These are phyloP conservation scores for Drosophila flavopinicola DNA, from an alignment of 2,888 invertebrate species.

Conservation along the genomic window DNA sequence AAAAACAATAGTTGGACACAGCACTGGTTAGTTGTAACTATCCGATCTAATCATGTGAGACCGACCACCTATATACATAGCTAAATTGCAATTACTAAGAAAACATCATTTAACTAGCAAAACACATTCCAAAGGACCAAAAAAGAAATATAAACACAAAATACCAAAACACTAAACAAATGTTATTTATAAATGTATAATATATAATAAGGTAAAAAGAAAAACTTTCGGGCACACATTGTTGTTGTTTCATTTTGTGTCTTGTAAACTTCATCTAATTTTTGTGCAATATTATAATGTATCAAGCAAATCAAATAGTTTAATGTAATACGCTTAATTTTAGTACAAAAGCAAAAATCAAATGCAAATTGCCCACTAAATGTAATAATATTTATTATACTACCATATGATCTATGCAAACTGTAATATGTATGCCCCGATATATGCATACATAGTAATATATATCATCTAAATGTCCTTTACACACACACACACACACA, in stretches of 20 bases:
- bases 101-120: conserved; percentile 45
- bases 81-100: conserved; percentile 17
- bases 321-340: conserved; percentile 76
- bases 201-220: background rate
- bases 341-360: conserved; percentile 73
- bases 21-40: conserved; percentile 6
- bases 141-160: conserved; percentile 64
- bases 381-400: conserved; percentile 63
- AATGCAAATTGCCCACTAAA: conserved; percentile 61
- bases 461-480: conserved; percentile 42
- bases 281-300: conserved; percentile 47
- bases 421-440: conserved; percentile 25
- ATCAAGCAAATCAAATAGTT: conserved; percentile 34
- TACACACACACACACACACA: conserved; percentile 32
- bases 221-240: conserved; percentile 25
- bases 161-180: conserved; percentile 57
- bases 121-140: conserved; percentile 82
- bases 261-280: conserved; percentile 15
- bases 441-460: conserved; percentile 9
- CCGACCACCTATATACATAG: conserved; percentile 39
- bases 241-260: conserved; percentile 15
- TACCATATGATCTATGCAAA: conserved; percentile 32
- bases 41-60: conserved; percentile 39
- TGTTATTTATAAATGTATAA: conserved; percentile 45
- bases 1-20: conserved; percentile 18